Conservation (phyloP, 2,797 vertebrate species). For the Ciconia nigra region DNA sequence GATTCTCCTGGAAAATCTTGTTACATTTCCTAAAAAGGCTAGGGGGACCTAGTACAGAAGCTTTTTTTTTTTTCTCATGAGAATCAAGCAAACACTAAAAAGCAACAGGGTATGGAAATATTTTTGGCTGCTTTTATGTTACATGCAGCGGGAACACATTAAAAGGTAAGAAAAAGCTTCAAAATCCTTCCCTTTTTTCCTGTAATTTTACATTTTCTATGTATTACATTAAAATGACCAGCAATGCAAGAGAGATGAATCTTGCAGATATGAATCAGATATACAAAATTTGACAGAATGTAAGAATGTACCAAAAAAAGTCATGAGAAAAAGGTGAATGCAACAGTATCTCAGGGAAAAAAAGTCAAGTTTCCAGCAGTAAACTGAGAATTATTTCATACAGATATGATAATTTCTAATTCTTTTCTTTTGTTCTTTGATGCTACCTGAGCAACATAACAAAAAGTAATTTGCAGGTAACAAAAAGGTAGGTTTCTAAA, state of each 20-base stretch:
- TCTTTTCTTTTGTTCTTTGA: not conserved
- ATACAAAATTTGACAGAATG: not conserved
- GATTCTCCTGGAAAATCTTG: not conserved
- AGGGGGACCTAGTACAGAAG: not conserved
- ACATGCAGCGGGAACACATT: not conserved
- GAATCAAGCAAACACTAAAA: not conserved
- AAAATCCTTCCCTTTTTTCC: not conserved
- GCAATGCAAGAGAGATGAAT: not conserved
- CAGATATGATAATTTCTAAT: not conserved
- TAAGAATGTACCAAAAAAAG: not conserved
- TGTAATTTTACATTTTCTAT: not conserved
- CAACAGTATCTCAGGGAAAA: not conserved
- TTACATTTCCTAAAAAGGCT: not conserved
- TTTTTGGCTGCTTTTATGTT: constrained; percentile 29
- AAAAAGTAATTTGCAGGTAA: not conserved
- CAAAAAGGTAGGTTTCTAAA: not conserved
- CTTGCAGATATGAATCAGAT: not conserved
- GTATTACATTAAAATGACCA: not conserved
- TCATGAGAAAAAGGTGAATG: not conserved
- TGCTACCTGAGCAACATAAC: not conserved
- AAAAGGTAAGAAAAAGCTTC: constrained; percentile 16
- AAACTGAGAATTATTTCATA: not conserved
- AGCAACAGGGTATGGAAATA: not conserved
- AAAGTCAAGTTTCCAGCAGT: not conserved
- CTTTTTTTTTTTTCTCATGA: not conserved